Evolutionary conservation across 37 sponge, comb jelly and placozoan genomes (phyloP).

Genomic region (Ianthella basta): DNA sequence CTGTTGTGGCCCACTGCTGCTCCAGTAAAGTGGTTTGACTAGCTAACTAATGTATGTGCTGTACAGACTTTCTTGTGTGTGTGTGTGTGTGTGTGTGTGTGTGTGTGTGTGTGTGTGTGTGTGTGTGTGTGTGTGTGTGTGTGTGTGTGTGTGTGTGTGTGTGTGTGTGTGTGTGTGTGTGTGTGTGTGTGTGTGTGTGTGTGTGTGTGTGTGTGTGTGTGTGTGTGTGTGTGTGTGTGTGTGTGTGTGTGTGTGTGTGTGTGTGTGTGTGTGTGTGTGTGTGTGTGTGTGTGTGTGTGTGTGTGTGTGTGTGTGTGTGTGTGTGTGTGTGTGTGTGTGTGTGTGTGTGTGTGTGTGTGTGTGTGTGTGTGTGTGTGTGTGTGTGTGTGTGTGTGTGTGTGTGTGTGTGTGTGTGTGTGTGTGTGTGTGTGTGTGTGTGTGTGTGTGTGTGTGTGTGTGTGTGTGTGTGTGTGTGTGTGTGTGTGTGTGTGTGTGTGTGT

Average conservation of each 20-base stretch:
- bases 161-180: slow-evolving; percentile 44
- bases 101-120: slow-evolving; percentile 56
- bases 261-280: slow-evolving; percentile 13
- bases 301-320: slow-evolving; percentile 36
- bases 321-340: slow-evolving; percentile 38
- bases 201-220: slow-evolving; percentile 56
- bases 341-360: slow-evolving; percentile 32
- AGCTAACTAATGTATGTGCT: not conserved
- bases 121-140: slow-evolving; percentile 59
- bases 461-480: slow-evolving; percentile 43
- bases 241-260: slow-evolving; percentile 6
- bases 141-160: slow-evolving; percentile 60
- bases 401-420: slow-evolving; percentile 31
- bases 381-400: slow-evolving; percentile 38
- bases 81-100: slow-evolving; percentile 30
- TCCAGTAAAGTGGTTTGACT: not conserved
- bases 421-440: slow-evolving; percentile 27
- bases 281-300: slow-evolving; percentile 28
- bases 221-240: slow-evolving; percentile 37
- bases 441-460: slow-evolving; percentile 37
- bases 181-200: slow-evolving; percentile 43
- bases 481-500: slow-evolving; percentile 46
- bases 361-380: slow-evolving; percentile 36
- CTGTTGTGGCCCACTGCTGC: no score
- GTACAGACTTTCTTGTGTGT: not conserved